These are phyloP conservation scores for Falco punctatus DNA, from an alignment of 2,113 vertebrate genomes.

Conservation along the genomic window DNA sequence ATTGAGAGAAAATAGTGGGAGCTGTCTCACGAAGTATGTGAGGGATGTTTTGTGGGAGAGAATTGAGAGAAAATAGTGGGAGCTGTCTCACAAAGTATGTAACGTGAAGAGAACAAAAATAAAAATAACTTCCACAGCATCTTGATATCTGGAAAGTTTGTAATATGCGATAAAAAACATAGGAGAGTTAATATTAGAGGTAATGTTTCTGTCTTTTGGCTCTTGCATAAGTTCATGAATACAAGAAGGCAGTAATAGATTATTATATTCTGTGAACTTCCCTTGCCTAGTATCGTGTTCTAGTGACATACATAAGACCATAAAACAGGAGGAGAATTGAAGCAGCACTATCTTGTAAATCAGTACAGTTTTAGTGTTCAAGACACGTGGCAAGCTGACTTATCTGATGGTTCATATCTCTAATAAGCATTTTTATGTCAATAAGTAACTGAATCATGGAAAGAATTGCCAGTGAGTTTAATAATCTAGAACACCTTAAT, in stretches of 20 bases:
- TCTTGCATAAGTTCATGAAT: background rate
- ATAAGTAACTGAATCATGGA: slow-evolving; percentile 49
- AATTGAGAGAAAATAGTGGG: background rate
- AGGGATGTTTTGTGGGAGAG: background rate
- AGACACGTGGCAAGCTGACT: slow-evolving; percentile 48
- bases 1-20: background rate
- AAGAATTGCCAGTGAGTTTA: slow-evolving; percentile 15
- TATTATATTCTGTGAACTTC: background rate
- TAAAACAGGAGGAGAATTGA: slow-evolving; percentile 14
- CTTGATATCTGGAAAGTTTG: background rate
- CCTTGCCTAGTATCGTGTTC: background rate
- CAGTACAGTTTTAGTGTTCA: slow-evolving; percentile 31
- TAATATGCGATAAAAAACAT: background rate
- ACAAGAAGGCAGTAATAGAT: background rate
- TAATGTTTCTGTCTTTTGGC: background rate
- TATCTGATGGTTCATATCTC: slow-evolving; percentile 42
- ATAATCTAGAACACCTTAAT: slow-evolving; percentile 24
- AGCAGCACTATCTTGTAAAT: slow-evolving; percentile 40
- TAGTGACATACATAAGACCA: background rate
- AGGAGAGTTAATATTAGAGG: background rate
- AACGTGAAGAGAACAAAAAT: background rate
- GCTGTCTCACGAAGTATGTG: background rate
- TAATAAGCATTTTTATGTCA: slow-evolving; percentile 59
- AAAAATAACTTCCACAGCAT: background rate
- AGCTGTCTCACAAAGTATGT: background rate